Base-by-base conservation (phyloP, 2,888 invertebrate genomes). In the Lapara coniferarum region DNA sequence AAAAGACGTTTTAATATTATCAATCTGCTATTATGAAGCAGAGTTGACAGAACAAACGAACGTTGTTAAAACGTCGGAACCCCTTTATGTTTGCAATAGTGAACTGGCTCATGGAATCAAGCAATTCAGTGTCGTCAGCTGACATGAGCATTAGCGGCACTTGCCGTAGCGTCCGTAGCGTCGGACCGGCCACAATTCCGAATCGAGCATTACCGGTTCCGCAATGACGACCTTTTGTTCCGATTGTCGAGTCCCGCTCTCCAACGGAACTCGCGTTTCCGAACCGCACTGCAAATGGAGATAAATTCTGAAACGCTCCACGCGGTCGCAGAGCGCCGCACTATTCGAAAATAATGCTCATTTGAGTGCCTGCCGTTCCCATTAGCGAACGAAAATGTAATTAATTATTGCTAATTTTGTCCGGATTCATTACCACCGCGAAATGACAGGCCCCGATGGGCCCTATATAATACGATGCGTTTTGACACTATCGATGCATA, bases 201-300 rank as follows among this genome's bases (percentile, higher is more conserved):
- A 86, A 85, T 85, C 81, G 85, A 82, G 84, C 88, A 87, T 89
- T 87, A 86, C 86, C 86, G 81, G 85, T 85, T 85, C 83, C 84
- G 85, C 79, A 80, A 82, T 83, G 85, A 80, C 82, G 85, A 87
- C 85, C 89, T 89, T 89, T 90, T 89, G 89, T 89, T 84, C 82
- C 77, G 78, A 77, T 73, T 75, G 67, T 75, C 79, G 74, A 79
- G 76, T 76, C 75, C 78, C 81, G 77, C 77, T 77, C 78, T 72
- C 78, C 76, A 80, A 79, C 85, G 86, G 85, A 86, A 85, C 81
- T 83, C 79, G 83, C 82, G 83, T 83, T 86, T 85, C 82, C 82
- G 85, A 86, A 85, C 82, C 76, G 80, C 85, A 85, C 86, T 82
- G 84, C 84, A 84, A 90, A 88, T 87, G 85, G 82, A 83, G 84